Percentiles rank a stretch among this genome's conserved stretches.
phyloP scores from a whole-genome alignment of 2,113 vertebrate species.

The Carollia perspicillata region DNA sequence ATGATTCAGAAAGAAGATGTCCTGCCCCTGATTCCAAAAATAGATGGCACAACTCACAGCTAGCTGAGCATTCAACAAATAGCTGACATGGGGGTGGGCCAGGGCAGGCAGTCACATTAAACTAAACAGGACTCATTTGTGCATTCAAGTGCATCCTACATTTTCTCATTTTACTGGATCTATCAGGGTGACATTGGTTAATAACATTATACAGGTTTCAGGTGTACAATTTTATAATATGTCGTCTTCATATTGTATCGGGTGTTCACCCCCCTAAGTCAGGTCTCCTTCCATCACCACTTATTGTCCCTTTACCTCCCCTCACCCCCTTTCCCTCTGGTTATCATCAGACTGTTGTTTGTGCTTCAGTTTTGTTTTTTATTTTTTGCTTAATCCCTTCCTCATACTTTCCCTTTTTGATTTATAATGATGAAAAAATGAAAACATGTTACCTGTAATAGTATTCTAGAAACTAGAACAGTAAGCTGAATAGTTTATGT shows the following conservation, averaged over 20 bases:
- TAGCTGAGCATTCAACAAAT: not conserved
- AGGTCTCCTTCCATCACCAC: not conserved
- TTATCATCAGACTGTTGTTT: not conserved
- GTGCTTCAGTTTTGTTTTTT: not conserved
- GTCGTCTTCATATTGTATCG: not conserved
- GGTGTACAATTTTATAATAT: not conserved
- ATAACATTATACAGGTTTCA: not conserved
- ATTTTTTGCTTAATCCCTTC: not conserved
- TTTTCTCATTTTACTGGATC: not conserved
- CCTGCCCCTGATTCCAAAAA: not conserved
- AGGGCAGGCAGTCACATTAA: not conserved
- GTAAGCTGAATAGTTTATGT: not conserved
- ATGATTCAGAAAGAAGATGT: not conserved
- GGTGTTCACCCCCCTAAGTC: not conserved
- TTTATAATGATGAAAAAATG: not conserved
- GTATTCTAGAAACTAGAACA: constrained; percentile 39
- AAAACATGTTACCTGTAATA: not conserved
- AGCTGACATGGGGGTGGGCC: not conserved
- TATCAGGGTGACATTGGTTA: not conserved
- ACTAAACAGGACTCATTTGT: not conserved
- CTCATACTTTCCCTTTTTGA: not conserved
- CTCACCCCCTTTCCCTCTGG: not conserved
- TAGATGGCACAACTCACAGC: not conserved
- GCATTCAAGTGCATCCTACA: not conserved
- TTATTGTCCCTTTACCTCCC: not conserved